Percentiles rank a stretch among this genome's conserved stretches.
phyloP scores from a whole-genome alignment of 2,888 invertebrate genomes.

The Baronia brevicornis region DNA sequence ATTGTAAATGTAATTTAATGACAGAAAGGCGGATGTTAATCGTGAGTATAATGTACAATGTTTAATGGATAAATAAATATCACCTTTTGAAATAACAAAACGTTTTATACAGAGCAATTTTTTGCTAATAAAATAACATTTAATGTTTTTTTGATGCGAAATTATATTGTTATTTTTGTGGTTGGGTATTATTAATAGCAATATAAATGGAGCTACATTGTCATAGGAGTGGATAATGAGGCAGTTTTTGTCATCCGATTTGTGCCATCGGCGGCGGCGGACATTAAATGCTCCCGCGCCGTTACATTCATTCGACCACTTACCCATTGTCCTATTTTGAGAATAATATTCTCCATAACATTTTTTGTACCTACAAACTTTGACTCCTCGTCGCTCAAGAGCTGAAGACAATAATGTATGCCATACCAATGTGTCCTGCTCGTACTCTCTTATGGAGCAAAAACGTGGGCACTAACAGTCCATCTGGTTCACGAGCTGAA shows the following conservation, averaged over 20 bases:
- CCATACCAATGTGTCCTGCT: too few species aligned
- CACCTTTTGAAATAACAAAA: conserved; percentile 45
- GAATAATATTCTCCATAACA: background rate
- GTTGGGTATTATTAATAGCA: conserved; percentile 61
- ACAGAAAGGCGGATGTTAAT: conserved; percentile 34
- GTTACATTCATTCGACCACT: background rate
- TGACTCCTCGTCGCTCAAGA: too few species aligned
- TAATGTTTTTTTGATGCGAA: conserved; percentile 61
- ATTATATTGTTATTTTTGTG: conserved; percentile 44
- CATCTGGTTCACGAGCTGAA: too few species aligned
- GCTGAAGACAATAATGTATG: too few species aligned
- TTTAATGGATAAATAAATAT: conserved; percentile 60
- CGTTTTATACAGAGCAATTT: conserved; percentile 32
- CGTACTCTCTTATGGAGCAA: too few species aligned
- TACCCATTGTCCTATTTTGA: conserved; percentile 4
- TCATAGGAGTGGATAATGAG: conserved; percentile 50
- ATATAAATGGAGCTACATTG: conserved; percentile 64
- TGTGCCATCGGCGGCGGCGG: conserved; percentile 28
- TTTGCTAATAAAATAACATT: conserved; percentile 62
- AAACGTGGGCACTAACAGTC: too few species aligned
- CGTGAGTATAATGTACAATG: conserved; percentile 20
- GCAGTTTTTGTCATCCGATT: conserved; percentile 57
- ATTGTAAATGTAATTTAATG: conserved; percentile 5
- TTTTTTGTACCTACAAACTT: too few species aligned
- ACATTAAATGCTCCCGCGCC: conserved; percentile 11